Conservation (phyloP, 2,888 invertebrate genomes). For the Drosophila longiperda region DNA sequence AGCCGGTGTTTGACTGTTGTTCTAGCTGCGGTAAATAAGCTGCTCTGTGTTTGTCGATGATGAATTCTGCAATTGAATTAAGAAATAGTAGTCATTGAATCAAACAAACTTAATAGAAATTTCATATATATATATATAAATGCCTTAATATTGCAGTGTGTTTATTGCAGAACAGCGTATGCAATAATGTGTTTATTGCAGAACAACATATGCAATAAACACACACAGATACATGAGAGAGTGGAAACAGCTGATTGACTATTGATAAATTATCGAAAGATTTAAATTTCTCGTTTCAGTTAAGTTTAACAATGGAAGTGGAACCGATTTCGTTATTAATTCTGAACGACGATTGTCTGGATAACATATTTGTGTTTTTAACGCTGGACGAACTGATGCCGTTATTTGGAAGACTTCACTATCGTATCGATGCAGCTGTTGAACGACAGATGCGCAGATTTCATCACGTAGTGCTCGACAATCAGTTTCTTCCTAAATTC, state of each 20-base stretch:
- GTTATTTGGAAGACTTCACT: no score
- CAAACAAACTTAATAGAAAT: constrained; percentile 16
- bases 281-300: neutral
- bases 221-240: constrained; percentile 5
- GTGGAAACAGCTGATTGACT: constrained; percentile 12
- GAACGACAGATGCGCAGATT: no score
- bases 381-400: no score
- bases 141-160: neutral
- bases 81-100: constrained; percentile 6
- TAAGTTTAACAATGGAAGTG: neutral
- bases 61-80: constrained; percentile 38
- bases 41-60: constrained; percentile 19
- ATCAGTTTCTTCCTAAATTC: neutral
- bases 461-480: neutral
- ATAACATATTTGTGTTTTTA: no score
- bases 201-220: constrained; percentile 37
- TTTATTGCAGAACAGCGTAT: constrained; percentile 8
- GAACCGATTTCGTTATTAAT: no score
- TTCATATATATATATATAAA: neutral
- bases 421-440: no score
- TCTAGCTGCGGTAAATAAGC: constrained; percentile 24
- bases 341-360: no score
- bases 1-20: constrained; percentile 24
- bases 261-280: neutral
- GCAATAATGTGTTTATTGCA: constrained; percentile 8